phyloP scores from a whole-genome alignment of 1,140 invertebrate species.

The Whitmania pigra region DNA sequence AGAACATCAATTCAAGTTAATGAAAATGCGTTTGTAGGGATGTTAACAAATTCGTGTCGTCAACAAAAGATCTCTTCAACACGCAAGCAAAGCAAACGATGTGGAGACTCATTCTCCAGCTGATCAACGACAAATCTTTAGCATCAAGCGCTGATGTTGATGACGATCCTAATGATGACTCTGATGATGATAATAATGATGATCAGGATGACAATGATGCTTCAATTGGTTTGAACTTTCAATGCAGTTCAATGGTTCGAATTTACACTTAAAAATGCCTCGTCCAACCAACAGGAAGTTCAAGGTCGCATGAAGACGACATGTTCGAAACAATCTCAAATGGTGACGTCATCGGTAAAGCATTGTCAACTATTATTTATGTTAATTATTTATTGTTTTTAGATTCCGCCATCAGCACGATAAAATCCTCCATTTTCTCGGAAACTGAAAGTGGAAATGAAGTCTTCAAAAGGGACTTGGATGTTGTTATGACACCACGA shows the following conservation, averaged over 20 bases:
- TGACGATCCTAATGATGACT: no score
- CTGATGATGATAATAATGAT: no score
- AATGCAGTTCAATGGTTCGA: no score
- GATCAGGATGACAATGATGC: no score
- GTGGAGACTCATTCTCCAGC: neutral
- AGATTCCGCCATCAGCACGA: neutral
- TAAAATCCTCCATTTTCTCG: neutral
- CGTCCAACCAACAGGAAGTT: no score
- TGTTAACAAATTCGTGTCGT: neutral
- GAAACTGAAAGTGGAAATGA: neutral
- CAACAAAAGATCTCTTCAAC: neutral
- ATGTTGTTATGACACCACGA: constrained; percentile 36
- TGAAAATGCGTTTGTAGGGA: neutral
- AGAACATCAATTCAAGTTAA: neutral
- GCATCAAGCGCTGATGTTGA: neutral
- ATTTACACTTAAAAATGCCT: no score
- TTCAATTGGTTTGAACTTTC: no score
- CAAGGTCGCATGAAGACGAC: no score
- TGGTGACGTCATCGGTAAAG: no score
- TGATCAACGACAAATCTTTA: neutral
- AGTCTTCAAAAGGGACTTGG: constrained; percentile 16
- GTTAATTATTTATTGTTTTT: neutral
- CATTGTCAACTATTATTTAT: neutral
- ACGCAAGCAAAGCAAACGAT: neutral
- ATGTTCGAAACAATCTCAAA: no score